Evolutionary conservation across 2,797 vertebrate genomes (phyloP), one percentile per base, ranked within the genome.

Genomic region (Spatula versicolor): DNA sequence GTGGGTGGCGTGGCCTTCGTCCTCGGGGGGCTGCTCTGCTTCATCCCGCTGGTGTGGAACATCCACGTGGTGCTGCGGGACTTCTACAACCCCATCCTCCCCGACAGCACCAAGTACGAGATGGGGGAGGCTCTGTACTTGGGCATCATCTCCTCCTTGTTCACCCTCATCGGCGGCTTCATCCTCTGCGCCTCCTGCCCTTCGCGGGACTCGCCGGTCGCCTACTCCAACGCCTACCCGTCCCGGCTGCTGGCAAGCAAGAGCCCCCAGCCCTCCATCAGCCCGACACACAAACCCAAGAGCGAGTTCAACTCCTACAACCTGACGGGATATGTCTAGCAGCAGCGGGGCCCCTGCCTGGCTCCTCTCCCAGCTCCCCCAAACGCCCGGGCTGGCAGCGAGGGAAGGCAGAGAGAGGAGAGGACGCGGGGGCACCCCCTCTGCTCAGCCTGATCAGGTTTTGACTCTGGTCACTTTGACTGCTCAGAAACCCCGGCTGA

Each of bases 21-120:
- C 28, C 50, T 98, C 0, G 99, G 99, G 1, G 99, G 99, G 14
- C 97, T 99, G 71, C 96, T 99, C 56, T 96, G 98, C 13, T 98
- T 99, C 93, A 98, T 99, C 52, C 99, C 99, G 0, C 96, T 99
- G 52, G 97, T 98, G 25, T 99, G 99, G 99, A 99, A 99, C 91
- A 99, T 99, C 74, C 98, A 99, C 1, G 98, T 98, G 88, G 98
- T 99, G 88, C 98, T 99, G 64, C 97, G 97, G 90, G 99, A 98
- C 92, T 99, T 99, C 98, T 98, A 98, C 96, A 98, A 97, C 66
- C 98, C 98, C 8, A 67, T 97, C 50, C 3, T 99, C 14, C 98
- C 98, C 0, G 94, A 98, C 95, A 98, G 99, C 97, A 97, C 98
- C 97, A 99, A 99, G 97, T 99, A 97, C 1, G 99, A 99, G 97